Evolutionary conservation across 2,797 vertebrate species (phyloP), one percentile per base, ranked within the genome.

Genomic region (Gephyroberyx darwinii): DNA sequence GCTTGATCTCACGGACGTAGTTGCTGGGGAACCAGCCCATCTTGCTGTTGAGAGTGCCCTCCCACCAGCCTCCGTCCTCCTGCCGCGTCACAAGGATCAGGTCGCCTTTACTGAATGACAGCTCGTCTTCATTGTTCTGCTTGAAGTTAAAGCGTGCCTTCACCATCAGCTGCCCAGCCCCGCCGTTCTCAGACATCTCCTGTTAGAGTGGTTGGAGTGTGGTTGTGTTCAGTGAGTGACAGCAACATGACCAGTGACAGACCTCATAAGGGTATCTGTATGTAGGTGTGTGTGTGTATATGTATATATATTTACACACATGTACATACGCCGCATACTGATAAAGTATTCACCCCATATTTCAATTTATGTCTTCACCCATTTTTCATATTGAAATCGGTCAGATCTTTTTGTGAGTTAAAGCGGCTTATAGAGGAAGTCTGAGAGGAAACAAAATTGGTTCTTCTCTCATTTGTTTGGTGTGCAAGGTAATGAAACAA

Each of bases 1-100:
- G 83, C 92, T 99, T 99, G 91, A 97, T 84, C 93, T 99, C 98
- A 65, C 96, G 93, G 78, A 99, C 98, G 31, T 99, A 99, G 93
- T 99, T 99, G 88, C 98, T 99, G 75, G 98, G 98, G 88, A 99
- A 99, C 98, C 98, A 99, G 85, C 98, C 98, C 1, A 94, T 96
- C 93, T 92, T 96, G 78, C 97, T 95, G 58, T 95, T 95, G 71
- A 99, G 91, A 0, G 88, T 88, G 33, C 98, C 98, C 93, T 99
- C 98, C 98, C 98, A 99, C 98, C 98, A 99, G 82, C 98, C 98
- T 52, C 98, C 98, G 81, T 99, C 98, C 90, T 99, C 98, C 80
- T 98, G 95, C 71, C 98, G 94, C 35, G 94, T 95, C 84, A 99
- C 98, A 13, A 94, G 92, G 91, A 99, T 97, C 85, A 97, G 76